phyloP scores from a whole-genome alignment of 2,888 invertebrate species.

The Chironomus riparius region DNA sequence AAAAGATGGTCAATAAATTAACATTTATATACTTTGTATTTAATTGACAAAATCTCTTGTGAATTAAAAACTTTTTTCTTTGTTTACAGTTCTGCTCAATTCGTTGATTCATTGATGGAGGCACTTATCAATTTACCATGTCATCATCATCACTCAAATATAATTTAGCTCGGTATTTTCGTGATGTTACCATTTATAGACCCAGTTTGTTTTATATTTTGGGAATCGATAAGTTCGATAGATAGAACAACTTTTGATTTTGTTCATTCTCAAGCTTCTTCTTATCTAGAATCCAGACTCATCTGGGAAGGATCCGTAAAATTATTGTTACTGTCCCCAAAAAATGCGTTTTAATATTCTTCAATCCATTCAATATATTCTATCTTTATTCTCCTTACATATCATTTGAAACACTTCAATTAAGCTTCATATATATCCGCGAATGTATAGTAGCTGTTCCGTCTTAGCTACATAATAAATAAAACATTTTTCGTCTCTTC shows the following conservation, averaged over 20 bases:
- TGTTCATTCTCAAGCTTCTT: too few relatives aligned
- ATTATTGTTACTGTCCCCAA: too few relatives aligned
- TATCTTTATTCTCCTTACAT: too few relatives aligned
- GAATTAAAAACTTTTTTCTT: neutral
- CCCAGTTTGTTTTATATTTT: neutral
- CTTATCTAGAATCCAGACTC: too few relatives aligned
- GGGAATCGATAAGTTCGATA: too few relatives aligned
- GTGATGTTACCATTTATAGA: neutral
- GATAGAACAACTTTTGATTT: too few relatives aligned
- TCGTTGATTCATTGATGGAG: neutral
- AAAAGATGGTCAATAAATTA: neutral
- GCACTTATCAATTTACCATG: slow-evolving; percentile 4
- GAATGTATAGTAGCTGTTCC: neutral
- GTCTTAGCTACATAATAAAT: too few relatives aligned
- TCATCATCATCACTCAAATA: neutral
- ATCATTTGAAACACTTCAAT: neutral
- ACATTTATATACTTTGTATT: neutral
- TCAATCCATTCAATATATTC: too few relatives aligned
- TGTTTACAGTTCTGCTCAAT: neutral
- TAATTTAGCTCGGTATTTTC: neutral
- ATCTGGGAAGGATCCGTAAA: too few relatives aligned
- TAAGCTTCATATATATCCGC: neutral
- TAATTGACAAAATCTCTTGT: neutral
- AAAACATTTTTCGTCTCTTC: neutral
- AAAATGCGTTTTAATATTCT: too few relatives aligned